phyloP scores from a whole-genome alignment of 64 coral and sea anemone genomes.

The Stylophora pistillata region DNA sequence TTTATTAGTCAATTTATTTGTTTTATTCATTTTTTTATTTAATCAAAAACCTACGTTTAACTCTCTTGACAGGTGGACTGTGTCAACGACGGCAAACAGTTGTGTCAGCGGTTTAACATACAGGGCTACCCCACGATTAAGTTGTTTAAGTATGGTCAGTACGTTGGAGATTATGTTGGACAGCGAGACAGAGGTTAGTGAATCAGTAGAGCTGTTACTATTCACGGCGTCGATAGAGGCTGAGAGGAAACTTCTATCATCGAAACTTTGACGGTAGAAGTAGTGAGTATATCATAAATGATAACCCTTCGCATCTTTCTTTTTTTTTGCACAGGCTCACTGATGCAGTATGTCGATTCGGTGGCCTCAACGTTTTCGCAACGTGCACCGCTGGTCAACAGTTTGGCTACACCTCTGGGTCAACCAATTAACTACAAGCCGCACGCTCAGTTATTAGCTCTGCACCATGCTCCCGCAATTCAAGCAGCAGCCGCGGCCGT shows the following conservation, averaged over 20 bases:
- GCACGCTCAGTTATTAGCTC: constrained; percentile 45
- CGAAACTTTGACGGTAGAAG: neutral
- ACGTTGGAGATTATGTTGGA: constrained; percentile 84
- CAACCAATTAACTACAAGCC: constrained; percentile 35
- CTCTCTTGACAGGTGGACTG: constrained; percentile 66
- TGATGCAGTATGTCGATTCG: constrained; percentile 84
- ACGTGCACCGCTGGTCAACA: constrained; percentile 41
- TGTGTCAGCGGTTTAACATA: constrained; percentile 81
- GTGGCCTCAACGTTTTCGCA: constrained; percentile 59
- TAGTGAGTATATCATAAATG: neutral
- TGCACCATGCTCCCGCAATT: constrained; percentile 13
- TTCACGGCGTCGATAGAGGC: too few relatives aligned
- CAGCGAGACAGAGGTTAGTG: constrained; percentile 59
- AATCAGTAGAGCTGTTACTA: too few relatives aligned
- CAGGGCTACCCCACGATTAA: constrained; percentile 81
- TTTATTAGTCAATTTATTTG: too few relatives aligned
- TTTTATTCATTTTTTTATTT: neutral
- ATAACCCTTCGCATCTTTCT: too few relatives aligned
- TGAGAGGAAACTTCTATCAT: too few relatives aligned
- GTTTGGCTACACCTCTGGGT: constrained; percentile 23
- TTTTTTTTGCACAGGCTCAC: constrained; percentile 29
- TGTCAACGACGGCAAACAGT: constrained; percentile 44
- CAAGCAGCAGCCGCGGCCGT: constrained; percentile 6
- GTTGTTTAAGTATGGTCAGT: constrained; percentile 79
- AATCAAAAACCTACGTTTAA: neutral